phyloP scores from a whole-genome alignment of 2,888 invertebrate species.

The Leptinotarsa juncta region DNA sequence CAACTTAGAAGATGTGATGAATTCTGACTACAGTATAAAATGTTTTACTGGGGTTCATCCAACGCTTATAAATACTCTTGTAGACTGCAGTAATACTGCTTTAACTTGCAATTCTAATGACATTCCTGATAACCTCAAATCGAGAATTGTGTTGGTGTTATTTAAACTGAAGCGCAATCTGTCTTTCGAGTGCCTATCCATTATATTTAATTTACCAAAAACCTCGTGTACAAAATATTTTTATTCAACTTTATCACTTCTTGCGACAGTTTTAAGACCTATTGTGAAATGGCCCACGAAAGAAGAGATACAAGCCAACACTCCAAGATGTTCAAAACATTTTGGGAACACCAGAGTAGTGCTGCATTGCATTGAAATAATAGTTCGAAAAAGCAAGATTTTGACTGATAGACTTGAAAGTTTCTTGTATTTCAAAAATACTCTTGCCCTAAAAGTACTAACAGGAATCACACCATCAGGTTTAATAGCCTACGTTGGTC shows the following conservation, averaged over 20 bases:
- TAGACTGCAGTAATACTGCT: neutral
- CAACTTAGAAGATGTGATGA: neutral
- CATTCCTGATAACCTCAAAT: neutral
- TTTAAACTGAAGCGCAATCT: conserved; percentile 1
- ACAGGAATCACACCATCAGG: conserved; percentile 28
- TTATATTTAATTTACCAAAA: neutral
- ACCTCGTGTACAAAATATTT: neutral
- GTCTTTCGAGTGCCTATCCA: neutral
- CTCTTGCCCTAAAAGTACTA: conserved; percentile 22
- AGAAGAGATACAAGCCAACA: conserved; percentile 20
- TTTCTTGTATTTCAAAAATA: conserved; percentile 26
- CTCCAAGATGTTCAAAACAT: conserved; percentile 1
- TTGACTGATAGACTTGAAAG: neutral
- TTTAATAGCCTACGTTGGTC: conserved; percentile 20
- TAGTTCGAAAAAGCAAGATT: neutral
- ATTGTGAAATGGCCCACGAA: neutral
- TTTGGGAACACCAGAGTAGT: conserved; percentile 19
- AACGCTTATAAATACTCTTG: neutral
- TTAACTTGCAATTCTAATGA: neutral
- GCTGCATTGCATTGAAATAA: conserved; percentile 30
- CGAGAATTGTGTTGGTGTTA: neutral
- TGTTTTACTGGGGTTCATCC: conserved; percentile 5
- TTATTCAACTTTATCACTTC: conserved; percentile 1
- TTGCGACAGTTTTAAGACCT: neutral
- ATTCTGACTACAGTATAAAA: neutral